Percentiles rank a stretch among this genome's conserved stretches.
These are phyloP conservation scores for Eurytemora carolleeae DNA, from an alignment of 1,140 invertebrate genomes.

Conservation along the genomic window DNA sequence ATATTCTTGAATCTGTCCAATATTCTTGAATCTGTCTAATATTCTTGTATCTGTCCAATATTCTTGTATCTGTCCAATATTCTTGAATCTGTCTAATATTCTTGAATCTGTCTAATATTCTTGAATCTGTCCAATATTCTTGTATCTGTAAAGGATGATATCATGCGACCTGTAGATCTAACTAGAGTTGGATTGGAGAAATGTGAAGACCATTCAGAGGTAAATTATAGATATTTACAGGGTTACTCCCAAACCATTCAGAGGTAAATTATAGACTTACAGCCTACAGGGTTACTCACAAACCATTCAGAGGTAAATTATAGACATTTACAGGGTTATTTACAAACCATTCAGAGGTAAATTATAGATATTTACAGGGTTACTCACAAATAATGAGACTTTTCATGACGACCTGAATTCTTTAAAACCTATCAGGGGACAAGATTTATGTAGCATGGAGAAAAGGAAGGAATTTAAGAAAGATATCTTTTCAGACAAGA, in stretches of 20 bases:
- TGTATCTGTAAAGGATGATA: background rate
- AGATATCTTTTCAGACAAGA: no score
- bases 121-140: background rate
- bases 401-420: no score
- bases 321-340: background rate
- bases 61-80: background rate
- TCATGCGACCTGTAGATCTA: background rate
- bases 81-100: background rate
- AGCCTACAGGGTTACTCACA: background rate
- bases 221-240: background rate
- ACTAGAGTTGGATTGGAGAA: background rate
- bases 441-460: no score
- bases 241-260: background rate
- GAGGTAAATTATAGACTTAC: background rate
- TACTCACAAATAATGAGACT: background rate
- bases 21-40: background rate
- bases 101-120: background rate
- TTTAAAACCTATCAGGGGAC: no score
- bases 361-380: background rate
- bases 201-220: background rate
- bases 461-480: no score
- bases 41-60: background rate
- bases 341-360: background rate
- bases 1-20: background rate
- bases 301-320: background rate